Base-by-base conservation (phyloP, 2,888 invertebrate genomes). In the Phengaris alcon region DNA sequence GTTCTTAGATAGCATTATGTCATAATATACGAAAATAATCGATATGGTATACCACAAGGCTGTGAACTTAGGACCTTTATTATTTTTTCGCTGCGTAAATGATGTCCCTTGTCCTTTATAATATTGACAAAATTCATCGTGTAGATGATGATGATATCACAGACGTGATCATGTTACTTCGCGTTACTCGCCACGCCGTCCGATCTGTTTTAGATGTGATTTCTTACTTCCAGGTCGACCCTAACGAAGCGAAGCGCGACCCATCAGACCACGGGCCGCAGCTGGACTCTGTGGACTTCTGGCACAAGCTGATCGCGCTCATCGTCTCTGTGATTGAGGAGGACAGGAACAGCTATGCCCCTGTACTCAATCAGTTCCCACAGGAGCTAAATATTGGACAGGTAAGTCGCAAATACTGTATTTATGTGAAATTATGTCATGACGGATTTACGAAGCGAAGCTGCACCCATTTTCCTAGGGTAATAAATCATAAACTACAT, bases 241-340 rank as follows among this genome's bases (percentile, higher is more conserved):
- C 98, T 75, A 97, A 97, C 85, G 98, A 98, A 91, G 96, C 97
- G 3, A 98, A 97, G 84, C 95, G 97, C 76, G 97, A 97, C 86
- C 96, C 97, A 13, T 97, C 98, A 87, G 98, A 96, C 93, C 98
- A 95, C 88, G 98, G 96, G 59, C 97, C 97, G 0, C 95, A 97
- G 82, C 87, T 97, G 83, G 97, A 98, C 85, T 98, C 97, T 78
- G 96, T 99, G 55, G 98, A 99, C 89, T 99, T 99, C 93, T 99
- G 99, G 99, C 98, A 99, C 93, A 99, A 99, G 88, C 94, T 99
- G 77, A 98, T 99, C 80, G 98, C 98, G 52, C 95, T 99, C 77
- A 98, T 99, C 81, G 98, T 98, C 75, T 99, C 99, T 78, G 99
- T 99, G 78, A 99, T 99, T 85, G 99, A 99, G 89, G 99, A 99